phyloP scores from a whole-genome alignment of 2,113 vertebrate species.

The Hassar affinis region DNA sequence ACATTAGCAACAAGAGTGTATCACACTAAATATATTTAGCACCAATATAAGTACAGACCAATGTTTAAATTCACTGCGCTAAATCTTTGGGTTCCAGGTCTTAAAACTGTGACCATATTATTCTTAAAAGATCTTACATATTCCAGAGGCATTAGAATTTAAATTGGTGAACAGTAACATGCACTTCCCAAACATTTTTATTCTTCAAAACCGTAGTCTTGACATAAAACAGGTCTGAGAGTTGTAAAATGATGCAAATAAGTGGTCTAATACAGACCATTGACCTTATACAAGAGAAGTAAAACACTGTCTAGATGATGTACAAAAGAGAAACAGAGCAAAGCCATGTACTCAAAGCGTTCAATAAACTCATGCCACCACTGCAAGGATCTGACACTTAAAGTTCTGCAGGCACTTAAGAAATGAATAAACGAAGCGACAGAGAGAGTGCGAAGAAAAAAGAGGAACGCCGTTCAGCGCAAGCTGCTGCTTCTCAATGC shows the following conservation, averaged over 20 bases:
- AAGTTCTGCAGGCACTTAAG: slow-evolving; percentile 53
- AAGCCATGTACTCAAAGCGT: slow-evolving; percentile 36
- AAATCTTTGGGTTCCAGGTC: neutral
- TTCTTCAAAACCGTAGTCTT: neutral
- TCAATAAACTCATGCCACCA: slow-evolving; percentile 44
- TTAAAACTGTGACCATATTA: neutral
- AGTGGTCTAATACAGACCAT: slow-evolving; percentile 39
- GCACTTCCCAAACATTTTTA: neutral
- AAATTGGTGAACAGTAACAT: neutral
- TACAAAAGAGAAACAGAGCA: slow-evolving; percentile 43
- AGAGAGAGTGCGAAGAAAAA: slow-evolving; percentile 37
- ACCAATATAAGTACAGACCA: neutral
- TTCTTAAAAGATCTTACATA: neutral
- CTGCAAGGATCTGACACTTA: slow-evolving; percentile 46
- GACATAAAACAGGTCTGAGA: slow-evolving; percentile 29
- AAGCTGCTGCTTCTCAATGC: slow-evolving; percentile 53
- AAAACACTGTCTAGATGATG: slow-evolving; percentile 46
- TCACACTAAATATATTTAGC: neutral
- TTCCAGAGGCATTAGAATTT: neutral
- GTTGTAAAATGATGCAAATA: slow-evolving; percentile 41
- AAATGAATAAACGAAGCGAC: slow-evolving; percentile 50
- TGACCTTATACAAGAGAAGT: slow-evolving; percentile 43
- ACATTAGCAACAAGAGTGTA: neutral
- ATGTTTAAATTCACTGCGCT: neutral
- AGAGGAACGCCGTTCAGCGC: slow-evolving; percentile 44